A percentile compares a stretch with the other conserved stretches of the same genome.
These are phyloP conservation scores for Eriosoma lanigerum DNA, from an alignment of 1,140 invertebrate genomes.

Conservation along the genomic window DNA sequence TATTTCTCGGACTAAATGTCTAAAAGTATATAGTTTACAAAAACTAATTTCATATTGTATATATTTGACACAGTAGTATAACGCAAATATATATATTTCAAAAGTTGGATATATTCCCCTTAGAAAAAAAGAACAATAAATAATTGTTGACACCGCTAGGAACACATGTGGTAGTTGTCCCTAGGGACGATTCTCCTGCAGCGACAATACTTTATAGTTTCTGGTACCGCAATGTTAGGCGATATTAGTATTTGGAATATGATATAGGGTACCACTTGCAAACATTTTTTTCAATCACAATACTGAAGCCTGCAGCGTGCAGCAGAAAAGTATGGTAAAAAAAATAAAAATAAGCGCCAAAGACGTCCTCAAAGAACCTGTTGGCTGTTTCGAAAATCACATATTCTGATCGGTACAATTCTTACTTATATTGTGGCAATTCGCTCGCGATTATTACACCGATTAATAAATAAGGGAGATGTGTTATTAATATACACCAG, in stretches of 20 bases:
- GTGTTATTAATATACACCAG: conserved; percentile 1
- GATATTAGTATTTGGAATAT: conserved; percentile 39
- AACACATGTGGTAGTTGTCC: conserved; percentile 45
- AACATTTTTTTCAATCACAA: conserved; percentile 19
- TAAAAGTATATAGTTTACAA: conserved; percentile 15
- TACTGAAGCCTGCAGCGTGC: background rate
- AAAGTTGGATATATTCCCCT: conserved; percentile 44
- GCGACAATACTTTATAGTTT: conserved; percentile 19
- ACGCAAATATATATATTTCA: background rate
- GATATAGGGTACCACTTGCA: background rate
- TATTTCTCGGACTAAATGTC: background rate
- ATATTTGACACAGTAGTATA: conserved; percentile 14
- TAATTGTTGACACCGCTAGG: conserved; percentile 50
- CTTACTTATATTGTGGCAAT: background rate
- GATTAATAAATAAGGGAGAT: conserved; percentile 39
- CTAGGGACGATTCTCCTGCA: conserved; percentile 35
- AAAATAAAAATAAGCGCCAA: too few relatives aligned
- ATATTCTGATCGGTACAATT: too few relatives aligned
- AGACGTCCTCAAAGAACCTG: too few relatives aligned
- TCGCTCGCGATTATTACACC: conserved; percentile 4
- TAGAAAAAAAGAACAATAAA: conserved; percentile 39
- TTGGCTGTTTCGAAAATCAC: too few relatives aligned
- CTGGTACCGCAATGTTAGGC: background rate
- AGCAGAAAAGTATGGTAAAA: too few relatives aligned
- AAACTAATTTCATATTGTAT: conserved; percentile 38